Base-by-base conservation (phyloP, 2,888 invertebrate species). In the Drosophila ezoana region DNA sequence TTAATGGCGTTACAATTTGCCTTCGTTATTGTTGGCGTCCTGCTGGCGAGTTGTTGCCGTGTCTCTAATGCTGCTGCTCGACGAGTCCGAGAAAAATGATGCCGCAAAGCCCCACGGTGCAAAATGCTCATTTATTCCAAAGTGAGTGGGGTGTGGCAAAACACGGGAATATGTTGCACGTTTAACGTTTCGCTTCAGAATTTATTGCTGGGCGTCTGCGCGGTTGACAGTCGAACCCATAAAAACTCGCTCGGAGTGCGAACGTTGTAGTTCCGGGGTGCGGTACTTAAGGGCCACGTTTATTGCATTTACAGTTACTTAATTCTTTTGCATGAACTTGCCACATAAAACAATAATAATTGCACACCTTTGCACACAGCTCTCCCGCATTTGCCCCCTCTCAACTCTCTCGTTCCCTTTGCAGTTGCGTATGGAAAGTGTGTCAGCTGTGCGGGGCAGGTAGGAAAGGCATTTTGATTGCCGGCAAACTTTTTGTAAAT, bases 291-390 rank as follows among this genome's bases (percentile, higher is more conserved):
- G 10, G 18, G 56, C 16, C 13, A 16, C 81, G 77, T 87, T 83
- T 81, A 83, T 87, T 69, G 78, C 87, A 63, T 80, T 80, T 81
- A 81, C 82, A 82, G 83, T 83, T 82, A 81, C 82, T 83, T 85
- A 83, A 83, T 82, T 82, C 85, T 62, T 85, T 85, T 79, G 81
- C 85, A 79, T 85, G 85, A 83, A 81, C 82, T 85, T 85, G 78
- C 79, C 79, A 71, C 81, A 81, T 76, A 80, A 82, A 79, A 79
- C 82, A 84, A 79, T 72, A 82, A 82, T 81, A 81, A 82, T 81
- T 80, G 79, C 72, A 78, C 64, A 64, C 71, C 80, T 72, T 63
- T 49, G 44, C 58, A 41, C 33, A 23, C 49, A 37, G 48, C 49
- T 43, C 14, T n/a, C n/a, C n/a, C n/a, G n/a, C n/a, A n/a, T n/a